Evolutionary conservation across 2,113 vertebrate genomes (phyloP).

Genomic region (Rhizomys pruinosus): DNA sequence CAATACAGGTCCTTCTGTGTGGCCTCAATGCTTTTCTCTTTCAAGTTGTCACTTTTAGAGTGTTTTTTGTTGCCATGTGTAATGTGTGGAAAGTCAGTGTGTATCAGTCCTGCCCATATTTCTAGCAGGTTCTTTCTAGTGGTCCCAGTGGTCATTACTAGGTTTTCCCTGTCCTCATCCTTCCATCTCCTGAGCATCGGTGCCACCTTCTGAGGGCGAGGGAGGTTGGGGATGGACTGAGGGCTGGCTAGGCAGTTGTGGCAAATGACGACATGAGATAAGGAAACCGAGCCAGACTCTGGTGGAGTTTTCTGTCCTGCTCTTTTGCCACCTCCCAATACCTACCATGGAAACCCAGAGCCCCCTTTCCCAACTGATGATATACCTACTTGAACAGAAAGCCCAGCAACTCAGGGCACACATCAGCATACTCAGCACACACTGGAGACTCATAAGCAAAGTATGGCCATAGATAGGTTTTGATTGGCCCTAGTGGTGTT

Average conservation of each 20-base stretch:
- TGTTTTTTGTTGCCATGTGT: not conserved
- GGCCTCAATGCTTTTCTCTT: not conserved
- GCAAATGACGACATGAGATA: not conserved
- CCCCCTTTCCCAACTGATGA: not conserved
- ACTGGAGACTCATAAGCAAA: not conserved
- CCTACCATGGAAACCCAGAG: not conserved
- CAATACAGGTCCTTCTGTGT: not conserved
- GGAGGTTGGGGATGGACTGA: not conserved
- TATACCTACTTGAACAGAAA: not conserved
- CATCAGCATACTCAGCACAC: too few species aligned
- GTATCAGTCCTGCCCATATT: not conserved
- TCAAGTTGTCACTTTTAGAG: not conserved
- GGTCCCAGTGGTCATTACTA: not conserved
- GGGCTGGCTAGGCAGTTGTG: not conserved
- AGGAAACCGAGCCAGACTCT: not conserved
- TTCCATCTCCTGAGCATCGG: not conserved
- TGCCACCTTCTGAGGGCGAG: not conserved
- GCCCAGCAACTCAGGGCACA: not conserved
- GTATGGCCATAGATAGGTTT: slow-evolving; percentile 60
- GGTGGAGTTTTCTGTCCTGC: not conserved
- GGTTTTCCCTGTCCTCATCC: not conserved
- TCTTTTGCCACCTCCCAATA: too few species aligned
- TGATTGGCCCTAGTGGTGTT: slow-evolving; percentile 5
- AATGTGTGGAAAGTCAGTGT: not conserved
- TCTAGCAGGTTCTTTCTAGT: not conserved